These are phyloP conservation scores for Andinoacara biseriatus DNA, from an alignment of 2,113 vertebrate genomes.

Conservation along the genomic window DNA sequence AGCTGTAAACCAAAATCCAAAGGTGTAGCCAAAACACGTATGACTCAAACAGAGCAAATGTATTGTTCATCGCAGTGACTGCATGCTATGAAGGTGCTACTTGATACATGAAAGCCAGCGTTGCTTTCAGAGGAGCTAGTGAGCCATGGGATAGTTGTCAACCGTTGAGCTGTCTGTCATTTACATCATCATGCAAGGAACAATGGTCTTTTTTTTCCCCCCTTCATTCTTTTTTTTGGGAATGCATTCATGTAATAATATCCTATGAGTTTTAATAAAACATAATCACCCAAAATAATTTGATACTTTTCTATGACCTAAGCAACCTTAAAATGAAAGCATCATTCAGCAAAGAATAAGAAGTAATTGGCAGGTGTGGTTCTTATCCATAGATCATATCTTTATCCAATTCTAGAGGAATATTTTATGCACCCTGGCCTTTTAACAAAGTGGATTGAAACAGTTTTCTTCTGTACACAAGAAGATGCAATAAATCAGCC, in stretches of 20 bases:
- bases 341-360: not conserved
- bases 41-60: not conserved
- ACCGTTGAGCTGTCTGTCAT: not conserved
- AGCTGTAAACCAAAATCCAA: slow-evolving; percentile 5
- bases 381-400: slow-evolving; percentile 12
- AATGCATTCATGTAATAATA: not conserved
- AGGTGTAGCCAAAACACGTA: not conserved
- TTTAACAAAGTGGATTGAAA: not conserved
- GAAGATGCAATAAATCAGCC: not conserved
- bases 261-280: not conserved
- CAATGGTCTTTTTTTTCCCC: not conserved
- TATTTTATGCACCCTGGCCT: not conserved
- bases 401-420: not conserved
- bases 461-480: not conserved
- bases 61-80: slow-evolving; percentile 5
- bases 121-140: not conserved
- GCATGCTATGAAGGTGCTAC: not conserved
- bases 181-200: slow-evolving; percentile 3
- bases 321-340: not conserved
- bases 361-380: not conserved
- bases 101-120: slow-evolving; percentile 9
- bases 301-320: not conserved
- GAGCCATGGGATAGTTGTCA: slow-evolving; percentile 8
- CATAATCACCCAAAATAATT: not conserved
- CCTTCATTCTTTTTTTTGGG: not conserved